These are phyloP conservation scores for Trichogramma pretiosum DNA, from an alignment of 1,140 invertebrate genomes.

Conservation along the genomic window DNA sequence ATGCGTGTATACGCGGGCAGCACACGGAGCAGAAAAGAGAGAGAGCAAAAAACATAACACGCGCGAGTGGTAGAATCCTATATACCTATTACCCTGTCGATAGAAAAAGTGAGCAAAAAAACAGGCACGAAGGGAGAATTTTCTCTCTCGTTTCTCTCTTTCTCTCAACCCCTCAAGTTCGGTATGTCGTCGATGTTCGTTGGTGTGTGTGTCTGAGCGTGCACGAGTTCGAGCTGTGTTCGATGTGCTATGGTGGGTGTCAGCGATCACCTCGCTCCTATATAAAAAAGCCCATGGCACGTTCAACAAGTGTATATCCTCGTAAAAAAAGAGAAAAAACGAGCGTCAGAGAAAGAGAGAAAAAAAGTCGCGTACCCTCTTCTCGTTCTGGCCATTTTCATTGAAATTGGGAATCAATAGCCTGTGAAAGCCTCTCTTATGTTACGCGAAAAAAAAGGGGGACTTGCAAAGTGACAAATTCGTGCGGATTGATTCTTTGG, in stretches of 20 bases:
- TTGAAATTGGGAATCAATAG: conserved; percentile 45
- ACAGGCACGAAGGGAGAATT: conserved; percentile 28
- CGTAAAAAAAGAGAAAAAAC: conserved; percentile 30
- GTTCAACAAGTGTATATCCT: conserved; percentile 46
- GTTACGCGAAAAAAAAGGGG: conserved; percentile 5
- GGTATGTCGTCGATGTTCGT: too few species aligned
- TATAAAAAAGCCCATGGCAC: conserved; percentile 28
- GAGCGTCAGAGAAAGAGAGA: too few species aligned
- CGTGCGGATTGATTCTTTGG: conserved; percentile 17
- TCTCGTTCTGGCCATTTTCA: conserved; percentile 38
- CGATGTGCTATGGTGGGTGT: conserved; percentile 13
- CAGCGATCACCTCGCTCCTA: conserved; percentile 18
- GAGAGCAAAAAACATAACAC: conserved; percentile 11
- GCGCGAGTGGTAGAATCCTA: too few species aligned
- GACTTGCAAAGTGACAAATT: conserved; percentile 16
- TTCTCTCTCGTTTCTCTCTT: conserved; percentile 28
- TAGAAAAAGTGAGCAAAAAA: conserved; percentile 28
- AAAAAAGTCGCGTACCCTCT: too few species aligned
- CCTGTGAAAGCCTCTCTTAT: too few species aligned
- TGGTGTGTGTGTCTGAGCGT: too few species aligned
- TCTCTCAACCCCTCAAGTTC: conserved; percentile 23
- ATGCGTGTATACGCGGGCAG: conserved; percentile 14
- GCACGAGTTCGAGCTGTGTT: too few species aligned
- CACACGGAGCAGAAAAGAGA: conserved; percentile 14
- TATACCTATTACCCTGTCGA: conserved; percentile 28